A percentile compares a stretch with the other conserved stretches of the same genome.
These are phyloP conservation scores for Malthinus flaveolus DNA, from an alignment of 2,888 invertebrate genomes.

Conservation along the genomic window DNA sequence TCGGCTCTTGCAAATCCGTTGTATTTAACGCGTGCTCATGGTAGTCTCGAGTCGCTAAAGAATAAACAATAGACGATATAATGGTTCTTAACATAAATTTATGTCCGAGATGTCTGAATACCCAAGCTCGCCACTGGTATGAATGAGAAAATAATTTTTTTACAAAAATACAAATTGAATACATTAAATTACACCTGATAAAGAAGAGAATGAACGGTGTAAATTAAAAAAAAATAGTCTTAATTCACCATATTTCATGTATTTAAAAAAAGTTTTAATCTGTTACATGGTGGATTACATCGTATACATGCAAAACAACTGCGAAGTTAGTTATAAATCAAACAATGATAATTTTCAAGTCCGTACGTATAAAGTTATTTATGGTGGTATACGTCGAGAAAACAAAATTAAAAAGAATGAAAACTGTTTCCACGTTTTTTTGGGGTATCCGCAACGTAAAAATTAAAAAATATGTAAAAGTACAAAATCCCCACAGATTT, in stretches of 20 bases:
- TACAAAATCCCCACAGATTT: neutral
- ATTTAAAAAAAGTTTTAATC: constrained; percentile 15
- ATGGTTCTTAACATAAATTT: too few species aligned
- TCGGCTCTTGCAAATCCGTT: too few species aligned
- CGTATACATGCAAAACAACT: constrained; percentile 21
- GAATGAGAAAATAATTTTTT: too few species aligned
- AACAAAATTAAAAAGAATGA: constrained; percentile 25
- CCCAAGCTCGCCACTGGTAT: too few species aligned
- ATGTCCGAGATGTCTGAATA: too few species aligned
- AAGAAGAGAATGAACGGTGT: too few species aligned
- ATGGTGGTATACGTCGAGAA: constrained; percentile 18
- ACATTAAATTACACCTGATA: too few species aligned
- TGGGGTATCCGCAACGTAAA: constrained; percentile 3
- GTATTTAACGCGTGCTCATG: too few species aligned
- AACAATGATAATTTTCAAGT: constrained; percentile 28
- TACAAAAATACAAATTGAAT: too few species aligned
- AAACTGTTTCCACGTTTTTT: constrained; percentile 18
- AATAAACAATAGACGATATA: too few species aligned
- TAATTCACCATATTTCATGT: constrained; percentile 1
- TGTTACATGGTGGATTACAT: constrained; percentile 2
- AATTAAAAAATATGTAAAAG: constrained; percentile 13
- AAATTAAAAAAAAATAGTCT: neutral
- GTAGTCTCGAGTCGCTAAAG: too few species aligned
- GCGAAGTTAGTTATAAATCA: constrained; percentile 26
- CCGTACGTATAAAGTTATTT: constrained; percentile 18